Base-by-base conservation (phyloP, 2,113 vertebrate species). In the Ammodytes dubius region DNA sequence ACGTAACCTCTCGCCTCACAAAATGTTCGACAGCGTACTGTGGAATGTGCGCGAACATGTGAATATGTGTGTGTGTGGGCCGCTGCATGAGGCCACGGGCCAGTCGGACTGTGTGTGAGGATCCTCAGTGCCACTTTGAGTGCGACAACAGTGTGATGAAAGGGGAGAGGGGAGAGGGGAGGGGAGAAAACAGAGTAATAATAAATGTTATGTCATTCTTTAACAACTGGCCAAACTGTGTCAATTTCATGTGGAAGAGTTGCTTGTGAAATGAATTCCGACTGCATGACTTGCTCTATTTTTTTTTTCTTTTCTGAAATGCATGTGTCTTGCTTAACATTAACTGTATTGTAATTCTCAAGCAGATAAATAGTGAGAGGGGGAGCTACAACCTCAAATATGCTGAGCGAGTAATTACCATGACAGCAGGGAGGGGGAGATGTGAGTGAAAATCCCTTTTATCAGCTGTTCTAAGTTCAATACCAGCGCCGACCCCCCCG, bases 401-500 rank as follows among this genome's bases (percentile, higher is more conserved):
- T 89, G 88, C 88, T 92, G 88, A 88, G 87, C 67, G 70, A 89
- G 88, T 89, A 87, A 90, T 92, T 89, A 89, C 80, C 82, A 86
- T 40, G 40, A 70, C 88, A 89, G 79, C 82, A 85, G 84, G 82
- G 87, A 84, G 79, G 79, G 70, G 73, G 64, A 89, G 74, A 77
- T 82, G 68, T 83, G 73, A 87, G 81, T 79, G 80, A 91, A 88
- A 91, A 87, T 88, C 85, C 82, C 90, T 92, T 91, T 93, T 89
- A 93, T 91, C 90, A 92, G 87, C 91, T 92, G 89, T 88, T 91
- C 57, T 92, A 92, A 93, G 92, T 92, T 92, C 91, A 92, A 89
- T 92, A 94, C 88, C 91, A 91, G 79, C 12, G 7, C 15, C 47
- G 4, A 37, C 67, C 61, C 57, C 59, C 46, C 42, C 9, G 46